phyloP scores from a whole-genome alignment of 2,888 invertebrate genomes.

The Yponomeuta evonymella region DNA sequence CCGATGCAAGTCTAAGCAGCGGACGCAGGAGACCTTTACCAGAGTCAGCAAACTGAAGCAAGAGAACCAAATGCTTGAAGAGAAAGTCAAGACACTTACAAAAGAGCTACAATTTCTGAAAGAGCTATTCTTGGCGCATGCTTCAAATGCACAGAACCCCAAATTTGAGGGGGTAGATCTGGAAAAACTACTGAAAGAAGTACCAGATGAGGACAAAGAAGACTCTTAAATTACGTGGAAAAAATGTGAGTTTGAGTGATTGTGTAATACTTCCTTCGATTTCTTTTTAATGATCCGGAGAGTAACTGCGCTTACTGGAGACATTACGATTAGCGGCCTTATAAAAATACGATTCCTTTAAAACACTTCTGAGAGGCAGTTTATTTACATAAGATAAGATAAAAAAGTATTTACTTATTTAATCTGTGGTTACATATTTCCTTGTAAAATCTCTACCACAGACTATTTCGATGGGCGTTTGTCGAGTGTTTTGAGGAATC shows the following conservation, averaged over 20 bases:
- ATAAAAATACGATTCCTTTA: no score
- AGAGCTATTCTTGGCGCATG: constrained; percentile 87
- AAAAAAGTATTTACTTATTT: no score
- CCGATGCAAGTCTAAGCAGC: constrained; percentile 84
- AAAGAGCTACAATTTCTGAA: constrained; percentile 88
- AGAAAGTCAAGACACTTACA: constrained; percentile 87
- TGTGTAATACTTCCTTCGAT: no score
- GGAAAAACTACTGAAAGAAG: constrained; percentile 74
- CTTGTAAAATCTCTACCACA: no score
- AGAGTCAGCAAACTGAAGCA: constrained; percentile 84
- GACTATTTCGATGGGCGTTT: no score
- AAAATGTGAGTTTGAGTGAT: neutral
- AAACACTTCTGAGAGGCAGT: no score
- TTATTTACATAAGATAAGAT: no score
- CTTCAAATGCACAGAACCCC: constrained; percentile 75
- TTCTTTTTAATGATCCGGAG: no score
- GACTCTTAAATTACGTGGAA: constrained; percentile 19
- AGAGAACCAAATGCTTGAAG: constrained; percentile 87
- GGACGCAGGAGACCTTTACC: constrained; percentile 85
- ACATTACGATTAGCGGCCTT: no score
- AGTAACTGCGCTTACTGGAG: no score
- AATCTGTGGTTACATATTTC: no score
- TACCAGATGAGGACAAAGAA: constrained; percentile 51
- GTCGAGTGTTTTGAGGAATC: no score
- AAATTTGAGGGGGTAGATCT: constrained; percentile 77